These are phyloP conservation scores for Alligator mississippiensis DNA, from an alignment of 2,113 vertebrate species.

Conservation along the genomic window DNA sequence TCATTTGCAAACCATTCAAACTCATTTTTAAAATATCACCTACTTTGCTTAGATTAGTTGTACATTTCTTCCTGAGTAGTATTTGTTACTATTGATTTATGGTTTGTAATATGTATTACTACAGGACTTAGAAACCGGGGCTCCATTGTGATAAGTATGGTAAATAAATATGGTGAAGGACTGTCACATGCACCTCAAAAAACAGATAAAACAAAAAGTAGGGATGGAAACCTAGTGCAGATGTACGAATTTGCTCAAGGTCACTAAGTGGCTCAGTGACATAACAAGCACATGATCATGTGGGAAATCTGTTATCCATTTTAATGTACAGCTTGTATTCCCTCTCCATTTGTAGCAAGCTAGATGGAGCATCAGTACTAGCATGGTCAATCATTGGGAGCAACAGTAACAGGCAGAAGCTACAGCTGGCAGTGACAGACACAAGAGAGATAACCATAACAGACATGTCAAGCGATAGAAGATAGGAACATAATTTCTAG, in stretches of 20 bases:
- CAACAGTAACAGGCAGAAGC: fast-evolving
- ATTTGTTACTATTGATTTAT: background rate
- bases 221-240: background rate
- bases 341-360: background rate
- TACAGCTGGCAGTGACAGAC: background rate
- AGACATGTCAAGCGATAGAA: background rate
- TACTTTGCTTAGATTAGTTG: background rate
- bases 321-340: background rate
- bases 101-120: background rate
- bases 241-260: fast-evolving
- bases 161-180: background rate
- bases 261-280: background rate
- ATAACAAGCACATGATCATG: background rate
- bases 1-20: background rate
- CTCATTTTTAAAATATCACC: background rate
- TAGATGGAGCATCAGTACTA: background rate
- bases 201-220: background rate
- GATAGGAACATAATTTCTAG: fast-evolving
- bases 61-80: background rate
- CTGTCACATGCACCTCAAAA: background rate
- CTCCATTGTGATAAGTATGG: background rate
- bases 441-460: fast-evolving
- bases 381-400: background rate
- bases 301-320: background rate
- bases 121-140: background rate